Base-by-base conservation (phyloP, 1,140 invertebrate genomes). In the Platorchestia sp. region DNA sequence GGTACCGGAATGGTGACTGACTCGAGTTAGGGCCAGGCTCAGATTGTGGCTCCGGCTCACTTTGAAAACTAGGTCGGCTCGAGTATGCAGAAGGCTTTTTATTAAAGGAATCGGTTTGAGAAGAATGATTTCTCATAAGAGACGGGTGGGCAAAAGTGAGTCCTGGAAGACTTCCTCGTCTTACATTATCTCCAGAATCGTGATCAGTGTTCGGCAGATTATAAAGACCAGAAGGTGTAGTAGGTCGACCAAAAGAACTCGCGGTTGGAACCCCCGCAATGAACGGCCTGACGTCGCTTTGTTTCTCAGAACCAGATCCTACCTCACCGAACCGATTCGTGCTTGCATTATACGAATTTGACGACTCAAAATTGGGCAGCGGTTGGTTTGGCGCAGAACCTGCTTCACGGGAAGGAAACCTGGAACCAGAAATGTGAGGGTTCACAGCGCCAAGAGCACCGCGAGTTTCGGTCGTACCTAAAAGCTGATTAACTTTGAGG, bases 401-500 rank as follows among this genome's bases (percentile, higher is more conserved):
- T 19, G 59, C 14, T 75, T 36, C 59, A 75, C 27, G 59, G 1
- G 59, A 75, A 36, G 59, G 59, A 75, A 75, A 75, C 14, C 27
- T 75, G 1, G 59, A 75, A 75, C 27, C 27, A 75, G 59, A 22
- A 75, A 75, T 75, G 27, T 75, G 59, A 75, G 59, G 59, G 36
- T 36, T 75, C 10, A 10, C 27, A 22, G 59, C 59, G 1, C 27
- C 59, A 75, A 22, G 59, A 75, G 27, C 27, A 75, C 59, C 59
- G 36, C 14, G 59, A 75, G 27, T 75, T 75, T 75, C 59, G 36
- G n/a, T 42, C 95, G 86, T 96, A 96, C 96, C 96, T 96, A 95
- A 45, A 42, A 96, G 95, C 41, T 89, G 95, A 41, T 43, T 75
- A 40, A 96, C 95, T 51, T 96, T 95, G 16, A 97, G 96, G 96